Evolutionary conservation across 53 echinoderm and acorn worm species (phyloP), one percentile per base, ranked within the genome.

Genomic region (Temnopleurus reevesii): DNA sequence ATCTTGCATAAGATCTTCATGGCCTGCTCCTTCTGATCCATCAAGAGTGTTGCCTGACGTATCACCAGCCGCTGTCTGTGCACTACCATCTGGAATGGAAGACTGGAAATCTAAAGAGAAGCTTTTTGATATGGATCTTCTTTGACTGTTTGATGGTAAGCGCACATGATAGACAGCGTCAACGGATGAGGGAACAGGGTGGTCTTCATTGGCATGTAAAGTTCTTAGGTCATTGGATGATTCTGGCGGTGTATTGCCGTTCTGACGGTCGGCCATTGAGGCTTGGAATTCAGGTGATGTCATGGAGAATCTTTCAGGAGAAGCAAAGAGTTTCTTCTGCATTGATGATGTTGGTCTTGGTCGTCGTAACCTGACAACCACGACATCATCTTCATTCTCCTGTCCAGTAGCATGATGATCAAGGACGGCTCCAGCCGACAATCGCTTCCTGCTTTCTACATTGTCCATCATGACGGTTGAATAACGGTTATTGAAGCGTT

Each of bases 241-340:
- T 15, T 66, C 34, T 18, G 53, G 47, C 4, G 71, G 88, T 0
- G 66, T 49, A 49, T 87, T 87, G 51, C 85, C 85, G 28, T 85
- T 85, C 28, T 85, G 85, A 1, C 28, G 60, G 46, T 85, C 85
- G 4, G 61, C 43, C 23, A 87, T 17, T 12, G 66, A 66, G 10
- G 71, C 34, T 55, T 46, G 66, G 35, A 71, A 26, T 46, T 87
- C 88, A 21, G 88, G 88, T n/a, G 88, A 87, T 0, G 64, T 87
- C 9, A 71, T 29, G 25, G 88, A 71, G 71, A 87, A 87, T 44
- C 76, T 26, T 46, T 87, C 76, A 4, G 88, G 88, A 2, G 88
- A 87, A 19, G 88, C 76, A 53, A 66, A 87, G 26, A 87, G 38
- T 66, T 71, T 87, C 53, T 65, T 87, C 54, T 87, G 33, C 5